Base-by-base conservation (phyloP, 2,797 vertebrate genomes). In the Smutsia temminckii region DNA sequence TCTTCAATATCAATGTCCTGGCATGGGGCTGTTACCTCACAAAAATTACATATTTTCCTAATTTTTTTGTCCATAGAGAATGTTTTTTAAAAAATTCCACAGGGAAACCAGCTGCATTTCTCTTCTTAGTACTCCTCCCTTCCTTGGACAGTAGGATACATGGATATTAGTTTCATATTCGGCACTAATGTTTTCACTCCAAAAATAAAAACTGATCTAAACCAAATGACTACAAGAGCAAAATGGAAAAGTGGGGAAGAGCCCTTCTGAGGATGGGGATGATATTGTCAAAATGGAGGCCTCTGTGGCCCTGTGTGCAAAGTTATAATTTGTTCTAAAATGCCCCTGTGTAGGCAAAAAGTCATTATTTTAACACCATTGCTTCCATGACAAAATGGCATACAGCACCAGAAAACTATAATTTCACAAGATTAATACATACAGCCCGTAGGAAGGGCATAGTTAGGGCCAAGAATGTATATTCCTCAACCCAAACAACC, bases 151-250 rank as follows among this genome's bases (percentile, higher is more conserved):
- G 13, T 20, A 46, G 59, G 14, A 32, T 81, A 59, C 27, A 55
- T 32, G 27, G 13, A 71, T 72, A 68, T 46, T 84, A 87, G 27
- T 68, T 96, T 89, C 32, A 69, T 74, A 74, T 92, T 88, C 68
- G 72, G 42, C 42, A 69, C 18, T 78, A 63, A 89, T 72, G 16
- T 68, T 85, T 96, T 40, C 29, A 89, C 3, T 46, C 14, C 68
- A 69, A 77, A 25, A 53, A n/a, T 20, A 23, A 79, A 71, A 80
- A 4, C 10, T 69, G 23, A 68, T 27, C 14, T 75, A 92, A 80
- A 57, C 18, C 17, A 81, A 95, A 64, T 78, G 66, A 84, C 66
- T 61, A 55, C 27, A 85, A 71, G n/a, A 74, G 64, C n/a, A 89
- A 66, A 87, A 84, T 32, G 27, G 42, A 89, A 93, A 96, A 63